Percentiles rank a stretch among this genome's conserved stretches.
phyloP scores from a whole-genome alignment of 2,888 invertebrate genomes.

The Lysandra bellargus region DNA sequence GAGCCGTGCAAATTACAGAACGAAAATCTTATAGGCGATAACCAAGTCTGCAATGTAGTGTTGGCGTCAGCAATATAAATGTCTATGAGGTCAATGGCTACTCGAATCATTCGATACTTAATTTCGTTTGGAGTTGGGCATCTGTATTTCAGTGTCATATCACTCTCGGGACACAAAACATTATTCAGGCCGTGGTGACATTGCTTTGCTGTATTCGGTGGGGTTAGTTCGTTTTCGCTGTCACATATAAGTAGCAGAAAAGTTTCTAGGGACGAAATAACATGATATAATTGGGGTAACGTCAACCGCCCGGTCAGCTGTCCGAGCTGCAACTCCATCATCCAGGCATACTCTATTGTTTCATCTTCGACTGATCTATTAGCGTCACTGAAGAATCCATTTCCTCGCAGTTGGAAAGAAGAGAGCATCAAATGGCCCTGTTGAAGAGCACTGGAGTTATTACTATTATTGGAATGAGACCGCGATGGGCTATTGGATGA shows the following conservation, averaged over 20 bases:
- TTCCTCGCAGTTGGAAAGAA: constrained; percentile 93
- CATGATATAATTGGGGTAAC: constrained; percentile 92
- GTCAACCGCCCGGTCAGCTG: constrained; percentile 95
- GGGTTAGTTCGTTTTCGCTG: constrained; percentile 93
- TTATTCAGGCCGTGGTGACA: constrained; percentile 90
- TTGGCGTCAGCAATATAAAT: constrained; percentile 94
- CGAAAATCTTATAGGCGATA: constrained; percentile 92
- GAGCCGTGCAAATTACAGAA: constrained; percentile 97
- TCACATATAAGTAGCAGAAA: constrained; percentile 91
- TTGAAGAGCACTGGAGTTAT: constrained; percentile 78
- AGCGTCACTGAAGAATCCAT: constrained; percentile 97
- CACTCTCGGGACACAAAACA: constrained; percentile 84
- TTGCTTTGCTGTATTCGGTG: constrained; percentile 87
- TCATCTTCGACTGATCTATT: constrained; percentile 95
- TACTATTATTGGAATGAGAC: constrained; percentile 65
- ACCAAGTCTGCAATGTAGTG: constrained; percentile 92
- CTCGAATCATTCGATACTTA: constrained; percentile 95
- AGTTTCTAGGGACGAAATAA: constrained; percentile 93
- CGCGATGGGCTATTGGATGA: constrained; percentile 87
- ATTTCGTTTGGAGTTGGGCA: constrained; percentile 91
- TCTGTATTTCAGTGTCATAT: constrained; percentile 84
- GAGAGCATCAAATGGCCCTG: constrained; percentile 93
- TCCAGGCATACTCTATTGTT: constrained; percentile 98
- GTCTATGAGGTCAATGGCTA: constrained; percentile 93
- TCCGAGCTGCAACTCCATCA: constrained; percentile 96